Evolutionary conservation across 2,797 vertebrate species (phyloP).

Genomic region (Bradypodion ventrale): DNA sequence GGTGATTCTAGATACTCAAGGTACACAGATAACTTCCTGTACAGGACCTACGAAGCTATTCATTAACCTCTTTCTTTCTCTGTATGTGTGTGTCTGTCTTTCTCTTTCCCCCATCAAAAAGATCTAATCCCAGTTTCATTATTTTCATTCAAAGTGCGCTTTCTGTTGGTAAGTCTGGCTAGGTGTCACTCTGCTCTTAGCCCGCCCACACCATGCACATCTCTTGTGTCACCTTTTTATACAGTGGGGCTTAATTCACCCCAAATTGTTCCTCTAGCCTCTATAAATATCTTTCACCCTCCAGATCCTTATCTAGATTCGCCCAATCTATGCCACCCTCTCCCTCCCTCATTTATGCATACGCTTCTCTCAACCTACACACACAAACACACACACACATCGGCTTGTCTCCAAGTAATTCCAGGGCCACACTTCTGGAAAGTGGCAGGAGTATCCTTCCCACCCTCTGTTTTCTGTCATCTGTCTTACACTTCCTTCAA

Average conservation of each 20-base stretch:
- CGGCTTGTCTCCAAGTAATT: constrained; percentile 24
- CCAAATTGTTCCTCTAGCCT: neutral
- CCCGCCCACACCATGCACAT: neutral
- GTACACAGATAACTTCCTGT: constrained; percentile 46
- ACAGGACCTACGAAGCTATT: constrained; percentile 44
- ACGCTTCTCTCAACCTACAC: neutral
- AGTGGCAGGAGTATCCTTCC: constrained; percentile 55
- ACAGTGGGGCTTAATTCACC: neutral
- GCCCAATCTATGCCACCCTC: neutral
- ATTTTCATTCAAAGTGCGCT: constrained; percentile 65
- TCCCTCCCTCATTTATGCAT: neutral
- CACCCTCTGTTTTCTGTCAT: neutral
- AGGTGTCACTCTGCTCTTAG: constrained; percentile 25
- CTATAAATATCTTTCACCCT: too few relatives aligned
- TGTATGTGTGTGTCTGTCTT: neutral
- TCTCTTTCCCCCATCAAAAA: neutral
- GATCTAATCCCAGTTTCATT: constrained; percentile 11
- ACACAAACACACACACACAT: constrained; percentile 1
- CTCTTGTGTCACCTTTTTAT: neutral
- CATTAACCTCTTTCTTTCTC: neutral
- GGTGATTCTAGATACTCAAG: constrained; percentile 52
- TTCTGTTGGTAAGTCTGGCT: constrained; percentile 68
- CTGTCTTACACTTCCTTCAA: neutral
- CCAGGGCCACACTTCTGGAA: constrained; percentile 64
- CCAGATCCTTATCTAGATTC: too few relatives aligned